Conservation (phyloP, 2,888 invertebrate genomes). For the Epirrhoe tristata region DNA sequence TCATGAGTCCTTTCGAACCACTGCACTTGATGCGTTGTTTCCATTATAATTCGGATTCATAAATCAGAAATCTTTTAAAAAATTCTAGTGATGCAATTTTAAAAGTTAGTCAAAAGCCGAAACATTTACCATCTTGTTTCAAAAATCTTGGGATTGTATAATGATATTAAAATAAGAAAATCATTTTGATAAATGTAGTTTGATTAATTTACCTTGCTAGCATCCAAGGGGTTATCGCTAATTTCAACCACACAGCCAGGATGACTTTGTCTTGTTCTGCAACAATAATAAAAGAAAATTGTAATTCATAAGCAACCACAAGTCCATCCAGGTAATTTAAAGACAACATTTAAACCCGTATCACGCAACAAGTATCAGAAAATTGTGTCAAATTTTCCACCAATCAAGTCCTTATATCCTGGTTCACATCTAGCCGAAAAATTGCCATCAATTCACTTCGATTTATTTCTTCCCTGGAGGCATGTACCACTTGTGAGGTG, state of each 20-base stretch:
- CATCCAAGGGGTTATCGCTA: conserved; percentile 98
- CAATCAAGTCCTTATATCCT: background rate
- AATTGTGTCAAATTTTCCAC: conserved; percentile 11
- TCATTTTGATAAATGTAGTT: background rate
- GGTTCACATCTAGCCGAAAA: conserved; percentile 1
- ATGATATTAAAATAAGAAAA: too few species aligned
- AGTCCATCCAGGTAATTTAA: background rate
- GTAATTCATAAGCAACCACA: background rate
- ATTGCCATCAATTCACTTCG: conserved; percentile 11
- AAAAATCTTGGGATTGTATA: too few species aligned
- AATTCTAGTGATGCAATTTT: too few species aligned
- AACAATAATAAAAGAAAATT: conserved; percentile 64
- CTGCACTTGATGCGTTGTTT: too few species aligned
- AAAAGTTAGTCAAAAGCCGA: too few species aligned
- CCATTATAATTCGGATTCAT: too few species aligned
- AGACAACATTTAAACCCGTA: background rate
- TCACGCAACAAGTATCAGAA: background rate
- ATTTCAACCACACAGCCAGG: conserved; percentile 98
- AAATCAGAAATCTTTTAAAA: too few species aligned
- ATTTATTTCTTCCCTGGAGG: conserved; percentile 25
- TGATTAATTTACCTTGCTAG: conserved; percentile 92
- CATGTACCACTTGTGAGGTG: conserved; percentile 23
- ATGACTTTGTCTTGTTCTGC: conserved; percentile 96
- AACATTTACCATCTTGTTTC: too few species aligned
- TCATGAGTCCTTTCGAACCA: too few species aligned